Evolutionary conservation across 2,888 invertebrate species (phyloP).

Genomic region (Trypoxylon attenuatum): DNA sequence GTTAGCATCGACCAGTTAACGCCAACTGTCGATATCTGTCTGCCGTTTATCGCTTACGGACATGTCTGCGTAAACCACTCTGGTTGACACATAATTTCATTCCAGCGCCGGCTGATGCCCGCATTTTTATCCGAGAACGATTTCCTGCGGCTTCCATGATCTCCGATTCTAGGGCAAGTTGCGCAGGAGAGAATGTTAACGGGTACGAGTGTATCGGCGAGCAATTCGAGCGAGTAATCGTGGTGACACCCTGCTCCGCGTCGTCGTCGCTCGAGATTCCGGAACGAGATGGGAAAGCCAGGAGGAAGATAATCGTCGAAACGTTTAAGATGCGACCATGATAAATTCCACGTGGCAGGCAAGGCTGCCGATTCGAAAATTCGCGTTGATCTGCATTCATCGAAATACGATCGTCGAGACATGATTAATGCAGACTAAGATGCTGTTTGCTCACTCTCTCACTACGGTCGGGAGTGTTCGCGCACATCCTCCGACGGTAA

Average conservation of each 20-base stretch:
- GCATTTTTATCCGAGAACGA: constrained; percentile 7
- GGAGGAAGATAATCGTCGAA: background rate
- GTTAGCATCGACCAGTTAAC: constrained; percentile 46
- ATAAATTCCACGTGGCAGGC: background rate
- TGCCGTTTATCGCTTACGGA: constrained; percentile 40
- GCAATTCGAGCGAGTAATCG: background rate
- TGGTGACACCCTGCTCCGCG: background rate
- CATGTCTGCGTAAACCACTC: constrained; percentile 30
- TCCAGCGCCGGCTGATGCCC: background rate
- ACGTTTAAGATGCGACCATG: background rate
- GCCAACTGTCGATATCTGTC: constrained; percentile 54
- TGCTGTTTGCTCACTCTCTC: constrained; percentile 2
- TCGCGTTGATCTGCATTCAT: background rate
- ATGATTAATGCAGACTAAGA: constrained; percentile 36
- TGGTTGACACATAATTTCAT: constrained; percentile 25
- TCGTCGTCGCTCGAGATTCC: too few relatives aligned
- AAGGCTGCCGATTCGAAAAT: background rate
- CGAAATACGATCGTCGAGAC: background rate
- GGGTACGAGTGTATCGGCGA: background rate
- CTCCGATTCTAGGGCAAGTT: background rate
- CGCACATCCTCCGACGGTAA: constrained; percentile 49
- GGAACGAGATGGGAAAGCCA: background rate
- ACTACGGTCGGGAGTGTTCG: too few relatives aligned
- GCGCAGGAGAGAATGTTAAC: background rate
- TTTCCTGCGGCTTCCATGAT: background rate